These are phyloP conservation scores for Palaemon carinicauda DNA, from an alignment of 1,140 invertebrate genomes.

Conservation along the genomic window DNA sequence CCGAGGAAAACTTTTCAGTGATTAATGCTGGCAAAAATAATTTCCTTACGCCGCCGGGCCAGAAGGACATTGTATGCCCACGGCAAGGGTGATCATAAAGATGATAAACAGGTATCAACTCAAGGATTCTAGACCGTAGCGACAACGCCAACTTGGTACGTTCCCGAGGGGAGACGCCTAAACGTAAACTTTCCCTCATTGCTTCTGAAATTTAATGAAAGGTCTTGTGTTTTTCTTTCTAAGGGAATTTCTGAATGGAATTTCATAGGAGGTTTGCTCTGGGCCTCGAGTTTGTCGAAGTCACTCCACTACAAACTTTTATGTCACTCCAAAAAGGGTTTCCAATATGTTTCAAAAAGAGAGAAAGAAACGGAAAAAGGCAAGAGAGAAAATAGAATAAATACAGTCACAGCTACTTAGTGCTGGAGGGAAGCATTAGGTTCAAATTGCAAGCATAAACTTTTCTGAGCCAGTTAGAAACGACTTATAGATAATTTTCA, in stretches of 20 bases:
- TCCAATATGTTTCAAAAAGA: too few species aligned
- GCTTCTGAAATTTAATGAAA: constrained; percentile 46
- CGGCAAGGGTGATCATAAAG: background rate
- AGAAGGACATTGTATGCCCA: background rate
- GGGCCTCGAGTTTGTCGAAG: background rate
- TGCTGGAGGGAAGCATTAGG: too few species aligned
- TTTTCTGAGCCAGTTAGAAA: too few species aligned
- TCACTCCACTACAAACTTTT: background rate
- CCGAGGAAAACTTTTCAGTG: constrained; percentile 21
- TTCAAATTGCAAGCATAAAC: too few species aligned
- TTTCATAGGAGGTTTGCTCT: constrained; percentile 13
- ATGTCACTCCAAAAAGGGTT: background rate
- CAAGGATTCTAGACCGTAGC: background rate
- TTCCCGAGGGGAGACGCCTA: background rate
- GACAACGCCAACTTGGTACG: background rate
- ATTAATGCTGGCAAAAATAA: constrained; percentile 32
- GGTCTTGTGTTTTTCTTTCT: constrained; percentile 36
- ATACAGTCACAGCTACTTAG: too few species aligned
- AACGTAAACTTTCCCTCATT: constrained; percentile 40
- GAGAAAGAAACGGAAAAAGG: too few species aligned
- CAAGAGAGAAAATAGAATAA: too few species aligned
- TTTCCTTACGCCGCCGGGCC: background rate
- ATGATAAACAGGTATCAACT: background rate
- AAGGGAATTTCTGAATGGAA: constrained; percentile 36
- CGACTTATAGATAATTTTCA: too few species aligned